Evolutionary conservation across 2,113 vertebrate genomes (phyloP).

Genomic region (Oplegnathus fasciatus): DNA sequence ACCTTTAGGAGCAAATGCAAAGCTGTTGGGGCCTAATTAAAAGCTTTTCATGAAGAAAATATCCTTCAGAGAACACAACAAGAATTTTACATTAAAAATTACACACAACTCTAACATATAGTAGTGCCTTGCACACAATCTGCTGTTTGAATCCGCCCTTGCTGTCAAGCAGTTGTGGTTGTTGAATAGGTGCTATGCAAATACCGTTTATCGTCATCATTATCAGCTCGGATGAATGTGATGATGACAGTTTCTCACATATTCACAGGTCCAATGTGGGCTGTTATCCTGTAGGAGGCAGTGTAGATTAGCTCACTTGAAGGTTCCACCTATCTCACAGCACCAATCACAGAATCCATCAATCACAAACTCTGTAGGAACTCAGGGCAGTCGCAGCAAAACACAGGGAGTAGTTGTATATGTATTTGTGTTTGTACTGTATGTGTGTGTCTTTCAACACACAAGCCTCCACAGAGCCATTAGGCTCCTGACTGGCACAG

Average conservation of each 20-base stretch:
- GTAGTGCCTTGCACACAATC: not conserved
- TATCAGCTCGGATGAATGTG: constrained; percentile 32
- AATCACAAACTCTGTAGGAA: constrained; percentile 60
- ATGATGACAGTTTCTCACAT: constrained; percentile 50
- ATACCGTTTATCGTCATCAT: constrained; percentile 56
- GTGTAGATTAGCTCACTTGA: constrained; percentile 69
- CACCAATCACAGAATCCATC: constrained; percentile 63
- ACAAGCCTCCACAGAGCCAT: constrained; percentile 50
- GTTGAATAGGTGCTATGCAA: constrained; percentile 34
- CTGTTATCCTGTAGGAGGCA: constrained; percentile 77
- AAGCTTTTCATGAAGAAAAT: not conserved
- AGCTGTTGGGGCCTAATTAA: constrained; percentile 34
- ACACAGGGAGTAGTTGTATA: constrained; percentile 42
- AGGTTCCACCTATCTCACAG: constrained; percentile 52
- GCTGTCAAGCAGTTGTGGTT: constrained; percentile 30
- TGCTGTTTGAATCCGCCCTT: not conserved
- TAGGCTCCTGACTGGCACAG: constrained; percentile 40
- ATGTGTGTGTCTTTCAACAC: constrained; percentile 14
- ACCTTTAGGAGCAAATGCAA: constrained; percentile 23
- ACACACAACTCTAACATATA: not conserved
- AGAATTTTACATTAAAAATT: not conserved
- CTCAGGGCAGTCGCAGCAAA: constrained; percentile 25
- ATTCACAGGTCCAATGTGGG: constrained; percentile 46
- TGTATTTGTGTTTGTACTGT: constrained; percentile 39
- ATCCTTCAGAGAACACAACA: not conserved